phyloP scores from a whole-genome alignment of 2,797 vertebrate genomes.

The Sebastes alutus region DNA sequence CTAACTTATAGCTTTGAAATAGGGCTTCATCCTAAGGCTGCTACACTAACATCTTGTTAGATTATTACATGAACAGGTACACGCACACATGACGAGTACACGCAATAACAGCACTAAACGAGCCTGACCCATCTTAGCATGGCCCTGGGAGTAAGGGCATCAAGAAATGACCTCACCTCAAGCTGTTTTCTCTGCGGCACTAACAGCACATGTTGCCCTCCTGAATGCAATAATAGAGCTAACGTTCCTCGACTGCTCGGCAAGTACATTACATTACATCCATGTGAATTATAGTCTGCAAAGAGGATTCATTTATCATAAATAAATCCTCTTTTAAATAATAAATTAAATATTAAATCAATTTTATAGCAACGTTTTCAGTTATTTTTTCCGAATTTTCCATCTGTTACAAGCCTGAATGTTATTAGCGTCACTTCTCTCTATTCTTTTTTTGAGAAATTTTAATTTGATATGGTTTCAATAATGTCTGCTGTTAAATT shows the following conservation, averaged over 20 bases:
- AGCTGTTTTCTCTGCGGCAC: constrained; percentile 9
- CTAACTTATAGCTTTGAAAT: constrained; percentile 3
- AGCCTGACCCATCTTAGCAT: background rate
- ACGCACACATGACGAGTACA: background rate
- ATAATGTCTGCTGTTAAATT: background rate
- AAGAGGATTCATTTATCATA: background rate
- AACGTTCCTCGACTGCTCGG: background rate
- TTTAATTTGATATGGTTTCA: background rate
- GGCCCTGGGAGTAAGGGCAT: background rate
- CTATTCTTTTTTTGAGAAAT: background rate
- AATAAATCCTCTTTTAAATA: too few species aligned
- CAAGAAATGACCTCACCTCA: constrained; percentile 9
- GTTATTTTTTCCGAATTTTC: background rate
- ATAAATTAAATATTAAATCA: too few species aligned
- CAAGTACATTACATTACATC: constrained; percentile 22
- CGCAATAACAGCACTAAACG: background rate
- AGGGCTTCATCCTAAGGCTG: constrained; percentile 1
- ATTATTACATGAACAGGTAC: constrained; percentile 13
- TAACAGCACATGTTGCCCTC: background rate
- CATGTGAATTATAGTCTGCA: background rate
- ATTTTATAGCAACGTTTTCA: background rate
- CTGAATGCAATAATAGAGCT: constrained; percentile 11
- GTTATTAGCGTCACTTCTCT: background rate
- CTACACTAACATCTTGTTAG: constrained; percentile 6
- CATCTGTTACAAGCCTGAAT: too few species aligned